Evolutionary conservation across 2,888 invertebrate genomes (phyloP).

Genomic region (Gryllus longicercus): DNA sequence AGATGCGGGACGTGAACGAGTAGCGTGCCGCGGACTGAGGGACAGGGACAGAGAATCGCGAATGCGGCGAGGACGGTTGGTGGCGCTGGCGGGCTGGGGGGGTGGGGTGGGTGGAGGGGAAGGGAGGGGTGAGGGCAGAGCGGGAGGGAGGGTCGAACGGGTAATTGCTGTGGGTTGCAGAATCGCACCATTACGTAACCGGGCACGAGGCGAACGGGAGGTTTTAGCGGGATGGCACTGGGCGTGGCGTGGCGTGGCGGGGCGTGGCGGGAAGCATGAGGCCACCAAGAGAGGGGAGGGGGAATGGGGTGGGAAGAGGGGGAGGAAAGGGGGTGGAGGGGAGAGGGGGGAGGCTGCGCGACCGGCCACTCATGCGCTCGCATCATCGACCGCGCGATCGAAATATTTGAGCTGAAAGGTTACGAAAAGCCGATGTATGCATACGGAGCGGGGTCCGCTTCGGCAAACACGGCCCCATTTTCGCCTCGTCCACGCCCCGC

Average conservation of each 20-base stretch:
- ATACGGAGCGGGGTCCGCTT: neutral
- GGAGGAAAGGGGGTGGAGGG: too few relatives aligned
- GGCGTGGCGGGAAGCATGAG: neutral
- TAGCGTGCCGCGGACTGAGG: too few relatives aligned
- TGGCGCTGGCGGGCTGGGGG: too few relatives aligned
- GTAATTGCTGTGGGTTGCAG: neutral
- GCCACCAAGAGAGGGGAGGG: neutral
- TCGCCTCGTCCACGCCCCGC: constrained; percentile 5
- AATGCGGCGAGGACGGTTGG: too few relatives aligned
- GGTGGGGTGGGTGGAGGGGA: neutral
- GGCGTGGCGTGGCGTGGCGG: neutral
- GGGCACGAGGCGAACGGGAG: neutral
- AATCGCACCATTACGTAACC: neutral
- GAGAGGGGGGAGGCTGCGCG: neutral
- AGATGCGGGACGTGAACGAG: too few relatives aligned
- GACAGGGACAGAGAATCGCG: too few relatives aligned
- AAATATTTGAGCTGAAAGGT: constrained; percentile 17
- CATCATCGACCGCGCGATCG: constrained; percentile 3
- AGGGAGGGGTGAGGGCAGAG: neutral
- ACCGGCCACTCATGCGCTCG: neutral
- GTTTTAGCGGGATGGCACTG: neutral
- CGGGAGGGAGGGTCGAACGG: neutral
- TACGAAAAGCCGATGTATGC: neutral
- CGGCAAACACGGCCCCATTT: neutral
- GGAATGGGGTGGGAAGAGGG: neutral